Evolutionary conservation across 2,797 vertebrate species (phyloP), one percentile per base, ranked within the genome.

Genomic region (Acanthurus lineatus): DNA sequence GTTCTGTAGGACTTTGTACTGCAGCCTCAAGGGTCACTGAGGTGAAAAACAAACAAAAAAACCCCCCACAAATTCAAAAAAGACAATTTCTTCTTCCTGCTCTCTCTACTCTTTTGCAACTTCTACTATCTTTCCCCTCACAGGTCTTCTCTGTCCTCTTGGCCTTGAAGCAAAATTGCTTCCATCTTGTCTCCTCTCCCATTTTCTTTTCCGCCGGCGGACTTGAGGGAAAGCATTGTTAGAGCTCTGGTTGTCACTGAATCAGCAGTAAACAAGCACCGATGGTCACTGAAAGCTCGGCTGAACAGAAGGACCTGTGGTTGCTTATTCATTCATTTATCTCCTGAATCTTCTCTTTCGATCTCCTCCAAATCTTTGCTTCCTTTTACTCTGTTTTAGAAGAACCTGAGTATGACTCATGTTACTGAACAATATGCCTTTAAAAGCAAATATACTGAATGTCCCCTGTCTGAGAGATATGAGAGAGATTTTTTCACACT

Each of bases 281-380:
- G 47, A 45, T 16, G 64, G 68, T 66, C 17, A 44, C 48, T 74
- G 28, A 73, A 2, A 59, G 51, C 65, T 76, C 79, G 80, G 76
- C 80, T 76, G 82, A 71, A 1, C 40, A 66, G 60, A 73, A 76
- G 51, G n/a, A 69, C 11, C 51, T 61, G 72, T 52, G 28, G 9
- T 56, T 1, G 6, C n/a, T n/a, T 0, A 69, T 51, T 74, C 38
- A 49, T 53, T 70, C 17, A 10, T 40, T 9, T 7, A 59, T 68
- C 74, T 60, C 42, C 53, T 58, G 19, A 28, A 5, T 22, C 44
- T 25, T 47, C 42, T 49, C 19, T 9, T 25, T 25, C 25, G 3
- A 25, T n/a, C 28, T 45, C 2, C 56, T 56, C 28, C 0, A 20
- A 45, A 51, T 19, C n/a, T 65, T 16, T 19, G 19, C 59, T 49